Base-by-base conservation (phyloP, 1,140 invertebrate species). In the Trichonephila clavipes region DNA sequence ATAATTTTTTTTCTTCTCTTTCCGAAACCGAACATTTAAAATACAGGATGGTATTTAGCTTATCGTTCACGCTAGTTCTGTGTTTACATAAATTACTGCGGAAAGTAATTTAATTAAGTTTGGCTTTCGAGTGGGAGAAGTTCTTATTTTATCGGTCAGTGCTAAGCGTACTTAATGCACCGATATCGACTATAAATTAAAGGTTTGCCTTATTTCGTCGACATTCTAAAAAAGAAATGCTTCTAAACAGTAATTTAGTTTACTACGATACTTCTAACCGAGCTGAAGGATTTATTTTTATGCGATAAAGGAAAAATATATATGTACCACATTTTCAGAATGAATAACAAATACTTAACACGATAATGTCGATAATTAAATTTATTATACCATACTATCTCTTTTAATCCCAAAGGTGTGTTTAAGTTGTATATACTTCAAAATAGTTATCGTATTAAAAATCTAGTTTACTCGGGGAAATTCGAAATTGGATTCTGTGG, bases 81-180 rank as follows among this genome's bases (percentile, higher is more conserved):
- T 82, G 51, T 90, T 72, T 72, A 72, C 62, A 69, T 58, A 72
- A 90, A 82, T 59, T 61, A 24, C 34, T 61, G 69, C 14, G n/a
- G 14, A 34, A 62, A n/a, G 51, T 34, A 82, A 82, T 90, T 90
- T 59, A 61, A 90, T 90, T 81, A 90, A 90, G 58, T 90, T 90
- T 62, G n/a, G n/a, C 62, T 66, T 88, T 40, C 28, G 28, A 10
- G 59, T 64, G 28, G 28, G 86, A 28, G 34, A 88, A 64, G 62
- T 64, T 88, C 62, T 88, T 64, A 64, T 62, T 88, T 66, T 66
- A 88, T 88, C 86, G 61, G 86, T 19, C 28, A 21, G 19, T 21
- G 28, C 81, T 87, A 61, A 62, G 44, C 85, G 59, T 24, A 66
- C 59, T 88, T 66, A 88, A 88, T 88, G 86, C 24, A 21, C 24